Evolutionary conservation across 1,140 invertebrate species (phyloP), one percentile per base, ranked within the genome.

Genomic region (Ephestia elutella): DNA sequence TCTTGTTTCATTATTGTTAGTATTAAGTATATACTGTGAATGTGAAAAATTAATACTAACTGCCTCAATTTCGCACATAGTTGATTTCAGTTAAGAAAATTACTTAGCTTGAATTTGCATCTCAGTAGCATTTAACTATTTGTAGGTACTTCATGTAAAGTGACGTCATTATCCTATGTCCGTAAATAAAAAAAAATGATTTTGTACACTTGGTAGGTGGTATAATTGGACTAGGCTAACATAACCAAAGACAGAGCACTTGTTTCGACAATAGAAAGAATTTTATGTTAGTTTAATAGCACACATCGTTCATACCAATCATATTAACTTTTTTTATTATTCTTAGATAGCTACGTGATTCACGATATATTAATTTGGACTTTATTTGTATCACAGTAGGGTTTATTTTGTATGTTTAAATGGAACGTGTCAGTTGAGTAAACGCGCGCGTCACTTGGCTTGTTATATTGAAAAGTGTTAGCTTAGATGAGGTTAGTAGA

Each of bases 241-340:
- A 28, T 28, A 28, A 28, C 32, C 32, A 38, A 38, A 38, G 13
- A 38, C 5, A 8, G 5, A 15, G 5, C 13, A 44, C 38, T 44
- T 44, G 15, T 17, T 44, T 44, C 13, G 38, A 44, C 13, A 44
- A 15, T 44, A 15, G 38, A 44, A 44, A 44, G 38, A 44, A 44
- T 44, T 44, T 44, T 32, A 32, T 44, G n/a, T 44, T 44, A 15
- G n/a, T 44, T 44, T 44, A 44, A 44, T 44, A 7, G 15, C 38
- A 44, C 38, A 44, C 38, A 17, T 15, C 15, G 38, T 44, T 44
- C 4, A 15, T 15, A 44, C 38, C 38, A 4, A 44, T 44, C 38
- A 44, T 17, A 44, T 44, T 44, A 44, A 15, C 38, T 44, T 44
- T 44, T 44, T 44, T n/a, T 38, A 38, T 38, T 44, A 44, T 44